phyloP scores from a whole-genome alignment of 1,140 invertebrate genomes.

The Zaprionus taronus region DNA sequence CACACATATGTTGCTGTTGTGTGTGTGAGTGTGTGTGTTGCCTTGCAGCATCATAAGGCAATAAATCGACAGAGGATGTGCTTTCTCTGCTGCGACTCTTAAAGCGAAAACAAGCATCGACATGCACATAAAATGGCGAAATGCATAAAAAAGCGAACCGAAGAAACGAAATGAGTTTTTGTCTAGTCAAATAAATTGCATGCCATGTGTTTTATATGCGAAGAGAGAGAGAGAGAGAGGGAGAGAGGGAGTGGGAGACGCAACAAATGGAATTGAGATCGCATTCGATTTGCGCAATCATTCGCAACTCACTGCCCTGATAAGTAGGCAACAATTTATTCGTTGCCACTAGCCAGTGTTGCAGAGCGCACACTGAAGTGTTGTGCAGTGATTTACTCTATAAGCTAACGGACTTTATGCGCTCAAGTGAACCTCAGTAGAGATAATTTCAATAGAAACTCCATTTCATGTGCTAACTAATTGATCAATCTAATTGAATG shows the following conservation, averaged over 20 bases:
- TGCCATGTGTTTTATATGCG: slow-evolving; percentile 27
- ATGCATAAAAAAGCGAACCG: slow-evolving; percentile 54
- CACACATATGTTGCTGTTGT: background rate
- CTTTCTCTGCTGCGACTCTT: slow-evolving; percentile 16
- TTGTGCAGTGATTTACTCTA: background rate
- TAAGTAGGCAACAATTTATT: slow-evolving; percentile 37
- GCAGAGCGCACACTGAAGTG: background rate
- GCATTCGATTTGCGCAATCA: slow-evolving; percentile 23
- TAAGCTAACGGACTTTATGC: background rate
- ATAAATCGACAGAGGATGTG: slow-evolving; percentile 58
- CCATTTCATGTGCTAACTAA: slow-evolving; percentile 42
- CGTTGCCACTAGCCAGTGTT: background rate
- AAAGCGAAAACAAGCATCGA: slow-evolving; percentile 16
- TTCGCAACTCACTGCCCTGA: slow-evolving; percentile 20
- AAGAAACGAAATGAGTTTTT: slow-evolving; percentile 56
- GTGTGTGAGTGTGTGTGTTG: slow-evolving; percentile 8
- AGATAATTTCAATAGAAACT: slow-evolving; percentile 50
- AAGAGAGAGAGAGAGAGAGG: background rate
- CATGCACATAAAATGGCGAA: slow-evolving; percentile 23
- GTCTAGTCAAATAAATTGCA: slow-evolving; percentile 59
- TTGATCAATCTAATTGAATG: slow-evolving; percentile 72
- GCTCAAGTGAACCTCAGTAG: background rate
- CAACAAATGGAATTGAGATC: slow-evolving; percentile 27
- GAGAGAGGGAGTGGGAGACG: background rate
- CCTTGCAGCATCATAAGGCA: slow-evolving; percentile 63